Evolutionary conservation across 2,888 invertebrate genomes (phyloP), one percentile per base, ranked within the genome.

Genomic region (Agonopterix subpropinquella): DNA sequence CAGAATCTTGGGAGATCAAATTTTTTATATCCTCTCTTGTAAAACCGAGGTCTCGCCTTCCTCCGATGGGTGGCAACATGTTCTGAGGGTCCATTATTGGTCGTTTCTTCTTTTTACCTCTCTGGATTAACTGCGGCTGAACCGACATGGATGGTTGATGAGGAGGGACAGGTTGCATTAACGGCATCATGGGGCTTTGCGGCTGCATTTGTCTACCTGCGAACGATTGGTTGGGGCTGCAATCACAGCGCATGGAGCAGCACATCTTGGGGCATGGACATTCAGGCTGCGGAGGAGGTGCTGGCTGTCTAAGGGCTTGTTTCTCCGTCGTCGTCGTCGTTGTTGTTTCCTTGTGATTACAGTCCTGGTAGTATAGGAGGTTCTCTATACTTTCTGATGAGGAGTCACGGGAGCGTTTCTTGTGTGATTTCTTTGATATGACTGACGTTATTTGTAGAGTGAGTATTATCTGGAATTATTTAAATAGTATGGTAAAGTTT

Each of bases 311-410:
- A 13, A 42, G 42, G 11, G 1, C 2, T 39, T 39, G 39, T n/a
- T 39, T 10, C n/a, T 9, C 35, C 0, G 46, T 35, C 11, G 52
- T n/a, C 11, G 52, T n/a, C 11, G 52, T n/a, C 0, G 51, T 44
- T 11, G 45, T 36, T 13, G 2, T 62, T 8, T 57, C 56, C 9
- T 67, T 76, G 42, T 70, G 71, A 46, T 76, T 76, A 47, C 80
- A 82, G 53, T 85, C 87, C 56, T 80, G 77, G 56, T 73, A 86
- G 53, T 84, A 86, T 0, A 88, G 56, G 1, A 88, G 67, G 43
- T 87, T 85, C 44, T 86, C 87, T 43, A 87, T 79, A 44, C 82
- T 84, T 49, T 84, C 82, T 2, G 77, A 84, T 13, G 80, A 81
- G 2, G 78, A 70, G 2, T 70, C 72, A 10, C 13, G 11, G 4